phyloP scores from a whole-genome alignment of 2,113 vertebrate genomes.

The Neofelis nebulosa region DNA sequence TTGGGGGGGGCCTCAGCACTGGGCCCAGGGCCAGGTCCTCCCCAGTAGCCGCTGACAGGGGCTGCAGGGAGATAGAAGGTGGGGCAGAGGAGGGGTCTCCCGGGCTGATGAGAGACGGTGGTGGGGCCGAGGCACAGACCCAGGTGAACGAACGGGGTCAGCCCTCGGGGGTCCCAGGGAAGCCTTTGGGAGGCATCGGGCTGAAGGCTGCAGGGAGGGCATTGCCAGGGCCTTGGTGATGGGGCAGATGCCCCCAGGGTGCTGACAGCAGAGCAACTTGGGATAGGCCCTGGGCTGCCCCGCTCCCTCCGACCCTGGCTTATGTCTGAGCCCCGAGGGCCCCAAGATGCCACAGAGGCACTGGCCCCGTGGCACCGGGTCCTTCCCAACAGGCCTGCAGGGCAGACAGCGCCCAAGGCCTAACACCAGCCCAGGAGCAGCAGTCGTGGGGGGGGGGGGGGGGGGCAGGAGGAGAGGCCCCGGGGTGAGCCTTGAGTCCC shows the following conservation, averaged over 20 bases:
- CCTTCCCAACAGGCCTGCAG: too few relatives aligned
- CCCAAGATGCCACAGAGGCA: neutral
- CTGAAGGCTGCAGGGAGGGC: neutral
- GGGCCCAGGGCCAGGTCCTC: neutral
- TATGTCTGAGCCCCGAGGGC: neutral
- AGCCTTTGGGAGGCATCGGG: rapidly evolving
- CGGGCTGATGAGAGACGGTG: neutral
- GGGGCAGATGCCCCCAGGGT: neutral
- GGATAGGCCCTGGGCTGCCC: neutral
- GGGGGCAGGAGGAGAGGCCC: too few relatives aligned
- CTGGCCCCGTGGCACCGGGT: neutral
- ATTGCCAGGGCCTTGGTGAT: neutral
- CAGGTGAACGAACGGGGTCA: too few relatives aligned
- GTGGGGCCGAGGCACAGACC: neutral
- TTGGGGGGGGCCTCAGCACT: too few relatives aligned
- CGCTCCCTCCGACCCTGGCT: too few relatives aligned
- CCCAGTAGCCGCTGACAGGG: neutral
- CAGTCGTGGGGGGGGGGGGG: neutral
- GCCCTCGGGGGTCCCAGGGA: neutral
- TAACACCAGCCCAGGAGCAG: neutral
- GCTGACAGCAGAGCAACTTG: neutral
- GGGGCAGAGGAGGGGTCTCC: neutral
- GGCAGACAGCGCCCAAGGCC: neutral
- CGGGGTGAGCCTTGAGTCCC: neutral
- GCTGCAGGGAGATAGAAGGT: neutral